phyloP scores from a whole-genome alignment of 1,140 invertebrate genomes.

The Leptoteleia sp. region DNA sequence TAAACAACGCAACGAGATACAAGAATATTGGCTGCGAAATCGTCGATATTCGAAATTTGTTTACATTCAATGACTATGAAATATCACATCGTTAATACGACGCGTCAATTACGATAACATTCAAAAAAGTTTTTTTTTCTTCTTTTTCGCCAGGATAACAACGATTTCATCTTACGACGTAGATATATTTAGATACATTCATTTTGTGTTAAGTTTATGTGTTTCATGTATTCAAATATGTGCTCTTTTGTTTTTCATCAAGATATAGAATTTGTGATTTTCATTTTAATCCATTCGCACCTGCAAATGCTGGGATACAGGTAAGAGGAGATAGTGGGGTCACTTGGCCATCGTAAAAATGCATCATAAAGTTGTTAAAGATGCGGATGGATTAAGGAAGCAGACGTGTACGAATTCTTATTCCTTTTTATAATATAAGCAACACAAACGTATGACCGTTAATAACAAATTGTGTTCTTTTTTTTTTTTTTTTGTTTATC shows the following conservation, averaged over 20 bases:
- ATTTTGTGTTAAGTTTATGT: constrained; percentile 18
- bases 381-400: constrained; percentile 49
- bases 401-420: constrained; percentile 9
- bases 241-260: constrained; percentile 3
- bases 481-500: too few relatives aligned
- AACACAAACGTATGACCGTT: background rate
- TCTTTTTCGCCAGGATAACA: constrained; percentile 35
- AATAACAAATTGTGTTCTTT: constrained; percentile 11
- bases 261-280: constrained; percentile 2
- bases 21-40: constrained; percentile 23
- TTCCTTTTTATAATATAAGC: constrained; percentile 10
- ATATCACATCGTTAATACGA: constrained; percentile 15
- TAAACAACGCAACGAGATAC: constrained; percentile 17
- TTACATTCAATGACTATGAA: constrained; percentile 57
- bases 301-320: background rate
- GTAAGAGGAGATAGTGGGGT: background rate
- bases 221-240: constrained; percentile 5
- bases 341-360: constrained; percentile 19
- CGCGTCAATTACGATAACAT: constrained; percentile 32
- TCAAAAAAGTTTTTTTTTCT: constrained; percentile 46
- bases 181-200: constrained; percentile 32
- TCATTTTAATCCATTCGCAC: constrained; percentile 48
- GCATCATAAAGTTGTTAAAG: constrained; percentile 12
- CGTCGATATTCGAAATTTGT: constrained; percentile 34
- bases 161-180: constrained; percentile 29